phyloP scores from a whole-genome alignment of 2,797 vertebrate species.

The Acipenser ruthenus region DNA sequence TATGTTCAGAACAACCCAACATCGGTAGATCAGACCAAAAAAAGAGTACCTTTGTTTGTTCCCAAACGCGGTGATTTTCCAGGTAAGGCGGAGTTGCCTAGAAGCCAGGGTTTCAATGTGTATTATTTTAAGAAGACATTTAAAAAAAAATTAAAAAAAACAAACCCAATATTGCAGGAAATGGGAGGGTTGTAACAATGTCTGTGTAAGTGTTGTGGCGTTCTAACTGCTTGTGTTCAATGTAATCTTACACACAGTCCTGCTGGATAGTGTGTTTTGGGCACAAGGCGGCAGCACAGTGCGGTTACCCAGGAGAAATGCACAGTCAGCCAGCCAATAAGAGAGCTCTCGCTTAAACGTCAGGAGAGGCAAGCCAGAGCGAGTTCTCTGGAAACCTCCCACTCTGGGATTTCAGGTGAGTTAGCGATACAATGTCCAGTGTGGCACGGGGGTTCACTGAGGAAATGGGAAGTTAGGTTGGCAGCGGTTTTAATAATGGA shows the following conservation, averaged over 20 bases:
- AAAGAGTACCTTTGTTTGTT: conserved; percentile 15
- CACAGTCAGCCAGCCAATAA: conserved; percentile 6
- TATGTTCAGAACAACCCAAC: conserved; percentile 4
- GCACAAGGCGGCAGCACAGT: conserved; percentile 29
- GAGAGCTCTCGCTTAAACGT: not conserved
- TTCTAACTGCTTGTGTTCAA: conserved; percentile 10
- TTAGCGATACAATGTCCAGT: no score
- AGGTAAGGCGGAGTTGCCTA: not conserved
- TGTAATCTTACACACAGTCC: conserved; percentile 18
- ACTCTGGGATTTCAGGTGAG: no score
- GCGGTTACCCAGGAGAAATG: conserved; percentile 12
- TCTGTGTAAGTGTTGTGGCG: conserved; percentile 22
- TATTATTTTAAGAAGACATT: conserved; percentile 22
- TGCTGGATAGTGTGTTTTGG: conserved; percentile 10
- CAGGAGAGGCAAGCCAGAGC: not conserved
- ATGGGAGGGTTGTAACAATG: conserved; percentile 40
- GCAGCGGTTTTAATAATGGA: no score
- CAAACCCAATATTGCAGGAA: conserved; percentile 28
- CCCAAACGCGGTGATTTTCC: conserved; percentile 6
- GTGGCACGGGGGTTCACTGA: no score
- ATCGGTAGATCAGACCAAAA: not conserved
- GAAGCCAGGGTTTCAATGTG: not conserved
- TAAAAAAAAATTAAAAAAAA: conserved; percentile 11
- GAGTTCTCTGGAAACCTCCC: no score
- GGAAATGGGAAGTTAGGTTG: no score